phyloP scores from a whole-genome alignment of 2,888 invertebrate species.

The Ellobium chinense region DNA sequence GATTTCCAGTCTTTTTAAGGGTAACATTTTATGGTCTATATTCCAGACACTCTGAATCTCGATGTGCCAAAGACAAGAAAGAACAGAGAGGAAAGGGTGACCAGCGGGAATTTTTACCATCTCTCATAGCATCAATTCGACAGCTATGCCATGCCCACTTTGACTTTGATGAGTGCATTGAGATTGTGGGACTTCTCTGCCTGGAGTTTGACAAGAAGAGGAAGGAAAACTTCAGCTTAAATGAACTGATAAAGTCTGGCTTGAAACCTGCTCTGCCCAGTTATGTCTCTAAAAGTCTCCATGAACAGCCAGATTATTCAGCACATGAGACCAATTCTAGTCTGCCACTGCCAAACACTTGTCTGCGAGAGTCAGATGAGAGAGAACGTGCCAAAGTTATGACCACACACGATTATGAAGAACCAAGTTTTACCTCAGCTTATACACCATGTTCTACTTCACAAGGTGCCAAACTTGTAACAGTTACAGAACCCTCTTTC shows the following conservation, averaged over 20 bases:
- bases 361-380: not conserved
- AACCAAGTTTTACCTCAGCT: not conserved
- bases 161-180: constrained; percentile 51
- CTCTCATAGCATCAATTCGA: constrained; percentile 30
- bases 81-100: constrained; percentile 11
- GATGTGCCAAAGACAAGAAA: constrained; percentile 9
- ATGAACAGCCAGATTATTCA: not conserved
- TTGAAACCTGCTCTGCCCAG: not conserved
- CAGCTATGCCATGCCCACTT: constrained; percentile 52
- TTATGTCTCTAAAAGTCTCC: constrained; percentile 9
- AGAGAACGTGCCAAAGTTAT: too few species aligned
- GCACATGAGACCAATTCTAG: not conserved
- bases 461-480: not conserved
- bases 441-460: not conserved
- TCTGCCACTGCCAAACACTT: not conserved
- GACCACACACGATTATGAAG: too few species aligned
- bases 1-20: too few species aligned
- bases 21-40: too few species aligned
- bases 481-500: not conserved
- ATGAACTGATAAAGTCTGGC: constrained; percentile 46
- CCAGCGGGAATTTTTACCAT: constrained; percentile 43
- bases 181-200: constrained; percentile 52
- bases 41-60: constrained; percentile 10
- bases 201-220: constrained; percentile 51
- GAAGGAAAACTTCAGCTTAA: constrained; percentile 53